Evolutionary conservation across 92 coral and sea anemone genomes (phyloP), one percentile per base, ranked within the genome.

Genomic region (Isaurus tuberculatus): DNA sequence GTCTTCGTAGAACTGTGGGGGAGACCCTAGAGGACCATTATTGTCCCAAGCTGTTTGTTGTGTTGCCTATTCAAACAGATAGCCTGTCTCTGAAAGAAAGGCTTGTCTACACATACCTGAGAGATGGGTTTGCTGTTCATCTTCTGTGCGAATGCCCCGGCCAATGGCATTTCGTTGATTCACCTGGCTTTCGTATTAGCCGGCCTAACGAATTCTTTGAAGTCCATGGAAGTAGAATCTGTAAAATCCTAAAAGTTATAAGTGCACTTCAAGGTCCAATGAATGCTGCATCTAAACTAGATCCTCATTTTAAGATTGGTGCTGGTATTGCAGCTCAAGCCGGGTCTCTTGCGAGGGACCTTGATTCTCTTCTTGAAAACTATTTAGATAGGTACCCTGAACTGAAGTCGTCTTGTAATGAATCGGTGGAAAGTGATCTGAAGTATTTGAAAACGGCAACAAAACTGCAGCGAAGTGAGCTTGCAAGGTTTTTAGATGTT

Each of bases 101-200:
- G 19, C 20, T 74, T 53, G 80, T 74, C 80, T 79, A 79, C 84
- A 63, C 84, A 9, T 66, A 63, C 34, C 61, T 63, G 72, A 61
- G 84, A 66, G 84, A 79, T 61, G 84, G 84, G 11, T 79, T 79
- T 64, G 84, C 84, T 64, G 73, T 64, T 0, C 84, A 79, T 71
- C 43, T 79, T 61, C 20, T 79, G 58, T 79, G 84, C 55, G 84
- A 79, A 66, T 66, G 61, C 22, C 84, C 84, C 0, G 84, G 84
- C 19, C 37, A 79, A 15, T 63, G 84, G 84, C 84, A 79, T 28
- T 79, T 79, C 51, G 23, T 33, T 11, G 34, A 63, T 51, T 63
- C 84, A 7, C 84, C 84, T 2, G 84, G 84, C 14, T 79, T 79
- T 79, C 84, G 84, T 30, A 63, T 79, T 33, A 11, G 84, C 19